Evolutionary conservation across 2,888 invertebrate genomes (phyloP).

Genomic region (Perizoma flavofasciatum): DNA sequence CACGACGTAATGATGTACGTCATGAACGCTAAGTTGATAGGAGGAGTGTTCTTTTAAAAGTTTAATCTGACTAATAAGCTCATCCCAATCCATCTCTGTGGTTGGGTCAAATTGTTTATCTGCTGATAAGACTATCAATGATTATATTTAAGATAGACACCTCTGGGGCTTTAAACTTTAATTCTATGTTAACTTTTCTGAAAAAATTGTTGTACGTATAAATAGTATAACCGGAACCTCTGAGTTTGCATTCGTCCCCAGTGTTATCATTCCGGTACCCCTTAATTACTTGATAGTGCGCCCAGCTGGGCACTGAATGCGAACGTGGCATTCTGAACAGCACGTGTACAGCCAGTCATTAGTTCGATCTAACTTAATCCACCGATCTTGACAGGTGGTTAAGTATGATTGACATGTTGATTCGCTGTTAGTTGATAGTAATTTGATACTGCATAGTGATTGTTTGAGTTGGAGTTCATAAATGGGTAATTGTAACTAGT

Average conservation of each 20-base stretch:
- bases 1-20: conserved; percentile 6
- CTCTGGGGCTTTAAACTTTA: conserved; percentile 5
- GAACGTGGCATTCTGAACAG: too few relatives aligned
- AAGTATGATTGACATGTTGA: too few relatives aligned
- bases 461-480: conserved; percentile 17
- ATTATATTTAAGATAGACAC: conserved; percentile 4
- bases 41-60: conserved; percentile 1
- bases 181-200: not conserved
- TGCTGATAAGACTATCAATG: not conserved
- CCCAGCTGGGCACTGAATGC: too few relatives aligned
- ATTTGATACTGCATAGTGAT: conserved; percentile 16
- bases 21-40: conserved; percentile 3
- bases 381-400: too few relatives aligned
- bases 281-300: too few relatives aligned
- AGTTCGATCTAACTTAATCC: too few relatives aligned
- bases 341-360: too few relatives aligned
- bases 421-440: too few relatives aligned
- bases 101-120: conserved; percentile 2
- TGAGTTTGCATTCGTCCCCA: conserved; percentile 5
- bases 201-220: conserved; percentile 7
- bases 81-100: not conserved
- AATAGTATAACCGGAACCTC: conserved; percentile 1
- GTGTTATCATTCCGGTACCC: too few relatives aligned
- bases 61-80: too few relatives aligned
- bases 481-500: not conserved